phyloP scores from a whole-genome alignment of 1,140 invertebrate genomes.

The Drepana arcuata region DNA sequence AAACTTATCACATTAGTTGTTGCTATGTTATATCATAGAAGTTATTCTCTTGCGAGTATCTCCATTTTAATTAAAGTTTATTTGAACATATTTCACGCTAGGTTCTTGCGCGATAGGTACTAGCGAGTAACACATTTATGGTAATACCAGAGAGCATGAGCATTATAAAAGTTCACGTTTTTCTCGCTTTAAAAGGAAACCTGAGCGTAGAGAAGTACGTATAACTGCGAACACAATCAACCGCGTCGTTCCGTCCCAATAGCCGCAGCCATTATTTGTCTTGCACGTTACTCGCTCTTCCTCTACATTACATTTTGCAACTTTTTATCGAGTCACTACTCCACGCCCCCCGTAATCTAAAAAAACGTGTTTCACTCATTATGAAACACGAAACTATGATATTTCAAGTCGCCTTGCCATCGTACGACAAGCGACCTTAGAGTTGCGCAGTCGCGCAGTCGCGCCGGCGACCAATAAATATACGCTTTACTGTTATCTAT shows the following conservation, averaged over 20 bases:
- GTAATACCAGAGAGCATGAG: constrained; percentile 11
- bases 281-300: constrained; percentile 17
- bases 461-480: constrained; percentile 48
- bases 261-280: constrained; percentile 39
- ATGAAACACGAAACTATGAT: constrained; percentile 68
- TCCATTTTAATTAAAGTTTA: too few species aligned
- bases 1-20: too few species aligned
- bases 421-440: constrained; percentile 40
- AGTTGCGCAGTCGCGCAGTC: constrained; percentile 42
- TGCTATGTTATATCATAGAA: too few species aligned
- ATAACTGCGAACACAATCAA: constrained; percentile 45
- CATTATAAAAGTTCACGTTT: constrained; percentile 14
- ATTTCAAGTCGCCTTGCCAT: constrained; percentile 47
- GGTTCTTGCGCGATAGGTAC: neutral
- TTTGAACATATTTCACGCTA: neutral
- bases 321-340: constrained; percentile 12
- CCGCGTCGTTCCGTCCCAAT: constrained; percentile 45
- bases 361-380: constrained; percentile 65
- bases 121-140: constrained; percentile 10
- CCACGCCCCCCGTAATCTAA: constrained; percentile 36
- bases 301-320: neutral
- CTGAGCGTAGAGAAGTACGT: constrained; percentile 37
- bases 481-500: constrained; percentile 68
- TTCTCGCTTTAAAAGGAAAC: constrained; percentile 29
- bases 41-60: too few species aligned